Evolutionary conservation across 1,140 invertebrate genomes (phyloP), one percentile per base, ranked within the genome.

Genomic region (Oedothorax gibbosus): DNA sequence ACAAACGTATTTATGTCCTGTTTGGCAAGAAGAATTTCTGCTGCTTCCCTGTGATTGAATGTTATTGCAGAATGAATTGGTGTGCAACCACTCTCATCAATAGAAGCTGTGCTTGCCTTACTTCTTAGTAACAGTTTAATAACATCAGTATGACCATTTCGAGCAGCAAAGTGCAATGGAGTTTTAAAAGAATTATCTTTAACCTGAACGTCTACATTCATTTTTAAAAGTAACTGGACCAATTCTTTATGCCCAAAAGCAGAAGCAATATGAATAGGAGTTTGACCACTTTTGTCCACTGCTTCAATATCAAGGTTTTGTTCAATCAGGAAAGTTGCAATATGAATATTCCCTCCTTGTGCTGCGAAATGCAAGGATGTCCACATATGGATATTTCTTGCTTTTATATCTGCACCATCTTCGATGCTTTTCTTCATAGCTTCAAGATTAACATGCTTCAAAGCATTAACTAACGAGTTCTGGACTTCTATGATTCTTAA

Each of bases 381-480:
- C 69, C n/a, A 65, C 20, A 78, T 51, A 50, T 66, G 4, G 7
- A 76, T 53, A 21, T 49, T 60, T 18, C 54, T 20, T 15, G 56
- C 73, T 53, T 62, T 76, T 14, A 76, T 20, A 54, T 80, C 78
- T 12, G 78, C 78, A 4, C 81, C 81, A 57, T 83, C 35, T 35
- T 62, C 62, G 21, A 83, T 62, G 10, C 8, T 60, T 6, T 20
- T 1, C 14, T 73, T 10, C 7, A 62, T 11, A 10, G 14, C 21
- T 53, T 75, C 56, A 54, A 83, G n/a, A 53, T 71, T 18, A 7
- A 65, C 65, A 14, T 2, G 20, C 12, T 11, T n/a, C 12, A 82
- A 78, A 12, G 80, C 80, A 54, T 54, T 35, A 57, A 82, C 72
- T 15, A 82, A 7, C 2, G 1, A 20, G 7, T 60, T 54, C 50